Base-by-base conservation (phyloP, 2,888 invertebrate genomes). In the Frankliniella intonsa region DNA sequence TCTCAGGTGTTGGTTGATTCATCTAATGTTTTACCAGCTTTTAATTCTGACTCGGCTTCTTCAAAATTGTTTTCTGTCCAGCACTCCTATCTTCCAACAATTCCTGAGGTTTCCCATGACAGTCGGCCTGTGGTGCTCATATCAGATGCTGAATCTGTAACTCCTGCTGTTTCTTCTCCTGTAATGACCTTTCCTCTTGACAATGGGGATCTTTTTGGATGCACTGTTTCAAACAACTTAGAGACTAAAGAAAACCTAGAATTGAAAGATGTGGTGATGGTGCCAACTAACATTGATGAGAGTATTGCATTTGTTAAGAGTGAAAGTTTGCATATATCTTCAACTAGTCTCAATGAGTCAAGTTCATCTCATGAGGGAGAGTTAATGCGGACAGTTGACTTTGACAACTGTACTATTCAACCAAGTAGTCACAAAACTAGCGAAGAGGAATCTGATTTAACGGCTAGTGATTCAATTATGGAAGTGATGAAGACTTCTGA, bases 1-100 rank as follows among this genome's bases (percentile, higher is more conserved):
- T 76, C 69, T 25, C 69, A 76, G 69, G 69, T 76, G 69, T 76
- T 76, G 69, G 69, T 76, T 76, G 69, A 76, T 25, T 76, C 25
- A 25, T 12, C 69, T 76, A 76, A 76, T 25, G 22, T 25, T 11
- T 22, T 25, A 25, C 22, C 69, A 25, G 22, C 69, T 12, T 76
- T 22, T 25, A 76, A 76, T 12, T 76, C 69, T 76, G 25, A 12
- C 25, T 22, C 12, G 1, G 69, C 25, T n/a, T 76, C 69, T 22
- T 76, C 69, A 25, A 76, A 76, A 76, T 25, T 22, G 10, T 25
- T 25, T 22, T 76, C 69, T 76, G 69, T 12, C 25, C 69, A 76
- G 69, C 69, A 76, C 25, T 76, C 69, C 25, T 76, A 12, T 76
- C 69, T 76, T n/a, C 69, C 69, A 76, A 76, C 69, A 76, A 76